Evolutionary conservation across 2,888 invertebrate genomes (phyloP).

Genomic region (Encarsia formosa): DNA sequence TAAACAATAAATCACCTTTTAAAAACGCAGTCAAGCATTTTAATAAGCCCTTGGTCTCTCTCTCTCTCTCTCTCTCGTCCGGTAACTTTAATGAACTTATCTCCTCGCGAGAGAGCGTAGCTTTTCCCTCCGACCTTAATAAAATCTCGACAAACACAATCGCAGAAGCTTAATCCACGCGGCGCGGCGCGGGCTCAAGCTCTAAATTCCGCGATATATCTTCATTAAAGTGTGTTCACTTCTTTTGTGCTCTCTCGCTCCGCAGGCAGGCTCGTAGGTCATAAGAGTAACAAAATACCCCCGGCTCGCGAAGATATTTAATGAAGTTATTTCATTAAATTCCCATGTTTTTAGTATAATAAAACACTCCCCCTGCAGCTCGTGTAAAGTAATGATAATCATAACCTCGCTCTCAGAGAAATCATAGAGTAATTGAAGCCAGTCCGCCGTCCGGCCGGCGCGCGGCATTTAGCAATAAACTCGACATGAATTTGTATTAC

Average conservation of each 20-base stretch:
- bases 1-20: too few species aligned
- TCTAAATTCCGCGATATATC: slow-evolving; percentile 8
- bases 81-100: too few species aligned
- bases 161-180: too few species aligned
- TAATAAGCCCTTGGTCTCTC: too few species aligned
- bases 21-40: too few species aligned
- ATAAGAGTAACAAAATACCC: slow-evolving; percentile 3
- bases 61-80: too few species aligned
- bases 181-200: not conserved
- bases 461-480: slow-evolving; percentile 25
- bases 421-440: slow-evolving; percentile 12
- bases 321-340: slow-evolving; percentile 25
- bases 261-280: not conserved
- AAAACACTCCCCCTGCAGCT: slow-evolving; percentile 18
- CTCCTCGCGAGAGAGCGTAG: too few species aligned
- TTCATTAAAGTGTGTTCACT: slow-evolving; percentile 14
- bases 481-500: slow-evolving; percentile 26
- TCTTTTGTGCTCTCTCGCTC: not conserved
- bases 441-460: slow-evolving; percentile 9
- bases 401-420: slow-evolving; percentile 6
- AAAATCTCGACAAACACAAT: too few species aligned
- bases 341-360: slow-evolving; percentile 14
- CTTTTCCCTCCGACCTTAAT: too few species aligned
- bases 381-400: not conserved
- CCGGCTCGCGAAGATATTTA: not conserved